A percentile compares a stretch with the other conserved stretches of the same genome.
Conservation (phyloP, 2,797 vertebrate species). For the Pseudochirops cupreus region DNA sequence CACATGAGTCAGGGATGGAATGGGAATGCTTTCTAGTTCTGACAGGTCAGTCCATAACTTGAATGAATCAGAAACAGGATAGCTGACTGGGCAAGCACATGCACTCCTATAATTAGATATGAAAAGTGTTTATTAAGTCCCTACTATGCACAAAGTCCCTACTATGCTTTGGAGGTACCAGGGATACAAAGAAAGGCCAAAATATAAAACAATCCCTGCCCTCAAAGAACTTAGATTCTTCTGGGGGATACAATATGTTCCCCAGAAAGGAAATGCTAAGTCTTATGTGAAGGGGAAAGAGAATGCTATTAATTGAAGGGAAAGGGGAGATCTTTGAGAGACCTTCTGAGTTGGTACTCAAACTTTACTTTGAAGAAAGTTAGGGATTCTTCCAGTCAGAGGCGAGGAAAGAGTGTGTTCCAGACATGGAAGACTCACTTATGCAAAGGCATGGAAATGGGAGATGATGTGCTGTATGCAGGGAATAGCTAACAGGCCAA, state of each 20-base stretch:
- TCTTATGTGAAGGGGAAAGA: not conserved
- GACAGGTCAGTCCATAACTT: not conserved
- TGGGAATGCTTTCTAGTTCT: not conserved
- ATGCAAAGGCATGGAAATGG: not conserved
- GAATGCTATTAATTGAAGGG: not conserved
- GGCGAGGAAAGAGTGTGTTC: not conserved
- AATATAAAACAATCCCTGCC: not conserved
- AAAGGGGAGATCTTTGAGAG: not conserved
- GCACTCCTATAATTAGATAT: no score
- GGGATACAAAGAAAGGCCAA: not conserved
- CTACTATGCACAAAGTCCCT: not conserved
- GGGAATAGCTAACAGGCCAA: not conserved
- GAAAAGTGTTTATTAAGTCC: not conserved
- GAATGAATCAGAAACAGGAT: slow-evolving; percentile 36
- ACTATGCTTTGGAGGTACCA: not conserved
- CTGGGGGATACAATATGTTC: not conserved
- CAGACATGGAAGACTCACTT: not conserved
- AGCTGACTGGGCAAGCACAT: not conserved
- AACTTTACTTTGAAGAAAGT: not conserved
- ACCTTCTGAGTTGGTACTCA: not conserved
- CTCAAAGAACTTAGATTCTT: not conserved
- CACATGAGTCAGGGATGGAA: not conserved
- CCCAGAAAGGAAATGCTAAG: not conserved
- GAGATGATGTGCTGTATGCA: not conserved
- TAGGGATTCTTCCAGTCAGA: not conserved